phyloP scores from a whole-genome alignment of 2,797 vertebrate species.

The Myotis myotis region DNA sequence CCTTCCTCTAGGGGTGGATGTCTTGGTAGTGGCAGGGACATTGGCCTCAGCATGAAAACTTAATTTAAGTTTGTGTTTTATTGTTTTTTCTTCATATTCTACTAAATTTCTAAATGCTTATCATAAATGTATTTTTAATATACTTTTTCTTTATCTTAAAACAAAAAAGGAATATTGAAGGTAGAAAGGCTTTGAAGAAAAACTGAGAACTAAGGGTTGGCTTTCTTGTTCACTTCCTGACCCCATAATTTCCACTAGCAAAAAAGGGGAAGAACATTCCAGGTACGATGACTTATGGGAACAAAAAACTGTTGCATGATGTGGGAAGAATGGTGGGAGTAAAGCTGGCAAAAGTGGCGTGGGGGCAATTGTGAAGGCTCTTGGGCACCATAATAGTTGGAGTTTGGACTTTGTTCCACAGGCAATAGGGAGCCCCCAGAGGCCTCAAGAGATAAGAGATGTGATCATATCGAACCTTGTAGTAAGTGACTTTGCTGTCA shows the following conservation, averaged over 20 bases:
- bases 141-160: conserved; percentile 9
- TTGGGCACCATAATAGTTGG: not conserved
- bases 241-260: not conserved
- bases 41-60: not conserved
- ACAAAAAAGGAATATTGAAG: not conserved
- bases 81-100: not conserved
- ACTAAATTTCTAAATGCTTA: not conserved
- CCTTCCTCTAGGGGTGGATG: not conserved
- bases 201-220: not conserved
- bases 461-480: not conserved
- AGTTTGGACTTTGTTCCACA: not conserved
- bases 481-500: not conserved
- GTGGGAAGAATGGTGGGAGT: not conserved
- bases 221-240: not conserved
- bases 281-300: not conserved
- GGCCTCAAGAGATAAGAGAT: not conserved
- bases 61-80: not conserved
- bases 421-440: not conserved
- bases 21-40: not conserved
- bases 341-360: not conserved
- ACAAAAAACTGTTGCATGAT: not conserved
- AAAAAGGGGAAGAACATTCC: not conserved
- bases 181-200: not conserved
- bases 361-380: not conserved
- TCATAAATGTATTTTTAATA: not conserved